Conservation (phyloP, 2,797 vertebrate genomes). For the Novumbra hubbsi region DNA sequence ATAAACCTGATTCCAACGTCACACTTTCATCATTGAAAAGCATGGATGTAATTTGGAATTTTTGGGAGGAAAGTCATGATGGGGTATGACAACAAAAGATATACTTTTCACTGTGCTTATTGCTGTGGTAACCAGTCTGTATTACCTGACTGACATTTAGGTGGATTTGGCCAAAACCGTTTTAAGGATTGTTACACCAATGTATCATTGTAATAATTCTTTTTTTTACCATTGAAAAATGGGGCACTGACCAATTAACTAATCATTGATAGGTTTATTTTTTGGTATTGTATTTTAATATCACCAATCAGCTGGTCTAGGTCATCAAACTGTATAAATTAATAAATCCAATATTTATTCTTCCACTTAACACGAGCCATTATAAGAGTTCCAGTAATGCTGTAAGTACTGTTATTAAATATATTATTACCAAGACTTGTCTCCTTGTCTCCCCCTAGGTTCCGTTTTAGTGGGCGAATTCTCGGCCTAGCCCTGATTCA, state of each 20-base stretch:
- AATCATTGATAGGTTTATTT: neutral
- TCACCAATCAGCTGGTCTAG: neutral
- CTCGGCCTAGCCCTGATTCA: conserved; percentile 95
- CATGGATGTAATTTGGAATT: no score
- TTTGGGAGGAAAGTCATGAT: no score
- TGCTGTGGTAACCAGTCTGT: no score
- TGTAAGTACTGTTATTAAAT: neutral
- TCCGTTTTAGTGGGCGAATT: conserved; percentile 95
- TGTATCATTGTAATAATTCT: neutral
- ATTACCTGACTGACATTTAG: no score
- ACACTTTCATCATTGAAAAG: neutral
- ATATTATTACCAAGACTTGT: neutral
- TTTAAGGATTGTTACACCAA: no score
- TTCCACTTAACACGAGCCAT: neutral
- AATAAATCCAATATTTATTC: neutral
- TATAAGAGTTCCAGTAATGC: neutral
- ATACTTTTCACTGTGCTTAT: no score
- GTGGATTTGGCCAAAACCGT: no score
- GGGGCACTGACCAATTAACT: neutral
- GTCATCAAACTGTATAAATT: neutral
- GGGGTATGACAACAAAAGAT: no score
- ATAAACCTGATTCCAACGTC: neutral
- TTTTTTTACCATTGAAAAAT: neutral
- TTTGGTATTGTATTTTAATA: neutral
- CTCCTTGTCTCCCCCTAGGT: conserved; percentile 71